These are phyloP conservation scores for Microtus pennsylvanicus DNA, from an alignment of 2,113 vertebrate species.

Conservation along the genomic window DNA sequence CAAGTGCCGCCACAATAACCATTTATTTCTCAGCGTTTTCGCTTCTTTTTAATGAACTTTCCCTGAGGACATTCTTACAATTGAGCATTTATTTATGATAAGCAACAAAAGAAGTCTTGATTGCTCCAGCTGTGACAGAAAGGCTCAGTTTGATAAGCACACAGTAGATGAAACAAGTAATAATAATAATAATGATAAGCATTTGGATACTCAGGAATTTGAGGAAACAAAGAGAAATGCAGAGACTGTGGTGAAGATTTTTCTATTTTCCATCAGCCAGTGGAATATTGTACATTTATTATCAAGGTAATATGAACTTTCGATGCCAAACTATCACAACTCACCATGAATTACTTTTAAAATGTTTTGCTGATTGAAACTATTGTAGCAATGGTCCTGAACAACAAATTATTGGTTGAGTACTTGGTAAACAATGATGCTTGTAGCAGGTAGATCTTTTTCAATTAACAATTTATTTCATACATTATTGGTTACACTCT, in stretches of 20 bases:
- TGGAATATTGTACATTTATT: conserved; percentile 58
- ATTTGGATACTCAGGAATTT: conserved; percentile 69
- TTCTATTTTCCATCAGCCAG: conserved; percentile 35
- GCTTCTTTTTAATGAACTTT: conserved; percentile 84
- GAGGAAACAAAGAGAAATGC: conserved; percentile 64
- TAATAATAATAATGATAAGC: conserved; percentile 73
- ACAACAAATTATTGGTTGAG: background rate
- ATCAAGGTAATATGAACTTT: conserved; percentile 47
- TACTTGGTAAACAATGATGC: background rate
- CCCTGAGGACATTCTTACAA: conserved; percentile 83
- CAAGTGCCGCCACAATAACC: conserved; percentile 82
- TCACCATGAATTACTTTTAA: conserved; percentile 25
- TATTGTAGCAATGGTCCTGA: background rate
- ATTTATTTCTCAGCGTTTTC: conserved; percentile 84
- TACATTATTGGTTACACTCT: background rate
- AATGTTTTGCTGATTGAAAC: background rate
- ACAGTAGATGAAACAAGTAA: conserved; percentile 77
- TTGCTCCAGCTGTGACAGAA: conserved; percentile 82
- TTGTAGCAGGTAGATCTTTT: background rate
- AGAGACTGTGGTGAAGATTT: conserved; percentile 28
- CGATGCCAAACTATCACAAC: background rate
- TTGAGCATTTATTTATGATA: conserved; percentile 86
- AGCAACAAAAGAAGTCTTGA: conserved; percentile 83
- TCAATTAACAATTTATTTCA: background rate
- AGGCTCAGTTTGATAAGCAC: conserved; percentile 80